phyloP scores from a whole-genome alignment of 2,888 invertebrate species.

The Cheilosia variabilis region DNA sequence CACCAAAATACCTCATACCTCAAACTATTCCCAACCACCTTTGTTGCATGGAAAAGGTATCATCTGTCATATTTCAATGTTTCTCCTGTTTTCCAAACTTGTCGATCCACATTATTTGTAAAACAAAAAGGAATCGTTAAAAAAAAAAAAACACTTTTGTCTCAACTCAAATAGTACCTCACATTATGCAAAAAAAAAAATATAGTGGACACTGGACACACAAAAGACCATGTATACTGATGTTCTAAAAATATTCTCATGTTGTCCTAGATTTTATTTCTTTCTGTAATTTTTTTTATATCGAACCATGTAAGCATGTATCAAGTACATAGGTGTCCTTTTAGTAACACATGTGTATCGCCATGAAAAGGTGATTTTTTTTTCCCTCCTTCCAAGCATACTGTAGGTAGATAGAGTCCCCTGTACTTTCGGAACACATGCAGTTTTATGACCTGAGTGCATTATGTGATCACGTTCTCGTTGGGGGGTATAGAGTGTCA shows the following conservation, averaged over 20 bases:
- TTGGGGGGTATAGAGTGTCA: conserved; percentile 32
- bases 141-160: conserved; percentile 30
- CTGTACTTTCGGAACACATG: conserved; percentile 64
- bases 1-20: conserved; percentile 28
- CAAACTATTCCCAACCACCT: conserved; percentile 5
- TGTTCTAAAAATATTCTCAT: conserved; percentile 65
- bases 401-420: conserved; percentile 31
- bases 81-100: not conserved
- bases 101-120: conserved; percentile 26
- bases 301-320: conserved; percentile 56
- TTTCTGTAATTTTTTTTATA: conserved; percentile 24
- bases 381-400: conserved; percentile 12
- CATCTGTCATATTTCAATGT: conserved; percentile 38
- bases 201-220: conserved; percentile 40
- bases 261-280: conserved; percentile 40
- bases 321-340: conserved; percentile 73
- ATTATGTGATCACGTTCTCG: conserved; percentile 66
- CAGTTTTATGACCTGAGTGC: conserved; percentile 74
- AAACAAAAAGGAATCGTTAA: conserved; percentile 44
- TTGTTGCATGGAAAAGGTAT: conserved; percentile 14
- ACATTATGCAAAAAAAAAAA: conserved; percentile 62
- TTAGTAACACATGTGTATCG: conserved; percentile 73
- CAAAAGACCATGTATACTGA: conserved; percentile 44
- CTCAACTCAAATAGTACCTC: conserved; percentile 6
- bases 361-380: conserved; percentile 69